These are phyloP conservation scores for Catonia carolina DNA, from an alignment of 2,888 invertebrate species.

Conservation along the genomic window DNA sequence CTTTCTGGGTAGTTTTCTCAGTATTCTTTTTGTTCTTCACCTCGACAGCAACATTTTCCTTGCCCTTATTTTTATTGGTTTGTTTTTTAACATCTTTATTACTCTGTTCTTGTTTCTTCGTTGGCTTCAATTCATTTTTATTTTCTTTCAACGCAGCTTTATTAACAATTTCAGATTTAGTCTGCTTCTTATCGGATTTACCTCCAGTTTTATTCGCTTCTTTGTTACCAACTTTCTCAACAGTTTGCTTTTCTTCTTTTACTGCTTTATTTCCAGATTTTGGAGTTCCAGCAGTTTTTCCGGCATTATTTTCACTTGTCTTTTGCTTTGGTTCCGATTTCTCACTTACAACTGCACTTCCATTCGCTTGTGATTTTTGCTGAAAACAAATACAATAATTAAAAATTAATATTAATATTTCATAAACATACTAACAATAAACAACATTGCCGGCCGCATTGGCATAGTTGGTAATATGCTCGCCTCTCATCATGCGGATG, in stretches of 20 bases:
- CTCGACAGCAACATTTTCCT: constrained; percentile 42
- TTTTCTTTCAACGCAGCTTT: constrained; percentile 30
- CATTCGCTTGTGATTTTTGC: constrained; percentile 37
- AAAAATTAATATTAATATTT: too few species aligned
- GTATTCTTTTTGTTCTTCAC: constrained; percentile 55
- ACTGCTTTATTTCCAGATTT: constrained; percentile 6
- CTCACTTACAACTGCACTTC: constrained; percentile 35
- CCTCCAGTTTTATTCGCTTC: constrained; percentile 32
- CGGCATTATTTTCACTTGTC: constrained; percentile 21
- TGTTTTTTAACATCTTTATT: constrained; percentile 24
- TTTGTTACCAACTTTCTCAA: constrained; percentile 32
- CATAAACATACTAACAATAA: too few species aligned
- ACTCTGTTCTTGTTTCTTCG: constrained; percentile 22
- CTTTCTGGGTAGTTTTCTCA: constrained; percentile 42
- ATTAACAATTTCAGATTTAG: constrained; percentile 28
- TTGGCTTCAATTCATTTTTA: constrained; percentile 21
- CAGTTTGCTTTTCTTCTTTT: constrained; percentile 29
- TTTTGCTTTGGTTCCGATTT: constrained; percentile 29
- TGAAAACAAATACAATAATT: too few species aligned
- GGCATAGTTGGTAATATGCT: too few species aligned
- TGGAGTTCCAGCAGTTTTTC: constrained; percentile 21
- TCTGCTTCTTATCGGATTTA: constrained; percentile 31
- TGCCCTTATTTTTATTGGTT: constrained; percentile 52
- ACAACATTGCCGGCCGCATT: too few species aligned
- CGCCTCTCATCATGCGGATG: too few species aligned